Percentiles rank a stretch among this genome's conserved stretches.
These are phyloP conservation scores for Lissocephala sabroskyi DNA, from an alignment of 2,888 invertebrate species.

Conservation along the genomic window DNA sequence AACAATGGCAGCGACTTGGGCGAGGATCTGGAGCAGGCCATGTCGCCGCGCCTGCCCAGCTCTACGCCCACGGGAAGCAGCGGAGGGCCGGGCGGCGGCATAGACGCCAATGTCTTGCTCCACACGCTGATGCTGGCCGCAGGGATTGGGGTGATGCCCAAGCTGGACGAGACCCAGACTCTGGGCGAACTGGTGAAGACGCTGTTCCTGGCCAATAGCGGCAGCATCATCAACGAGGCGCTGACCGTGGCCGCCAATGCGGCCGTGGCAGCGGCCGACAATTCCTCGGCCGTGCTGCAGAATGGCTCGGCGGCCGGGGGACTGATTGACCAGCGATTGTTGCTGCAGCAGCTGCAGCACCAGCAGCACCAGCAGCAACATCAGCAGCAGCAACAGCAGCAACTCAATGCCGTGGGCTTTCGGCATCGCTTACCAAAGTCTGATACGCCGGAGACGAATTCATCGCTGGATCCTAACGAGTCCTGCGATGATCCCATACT, in stretches of 20 bases:
- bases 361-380: constrained; percentile 52
- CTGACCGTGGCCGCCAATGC: constrained; percentile 32
- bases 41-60: constrained; percentile 5
- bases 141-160: constrained; percentile 49
- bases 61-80: constrained; percentile 11
- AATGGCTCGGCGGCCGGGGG: constrained; percentile 51
- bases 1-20: constrained; percentile 56
- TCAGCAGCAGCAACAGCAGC: constrained; percentile 60
- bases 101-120: constrained; percentile 64
- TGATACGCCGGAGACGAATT: constrained; percentile 74
- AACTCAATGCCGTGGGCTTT: constrained; percentile 48
- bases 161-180: constrained; percentile 63
- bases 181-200: constrained; percentile 67
- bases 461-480: constrained; percentile 69
- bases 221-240: constrained; percentile 38
- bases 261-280: constrained; percentile 26
- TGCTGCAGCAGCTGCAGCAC: constrained; percentile 55
- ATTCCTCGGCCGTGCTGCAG: constrained; percentile 42
- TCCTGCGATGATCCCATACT: constrained; percentile 81
- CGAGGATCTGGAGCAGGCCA: constrained; percentile 25
- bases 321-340: too few relatives aligned
- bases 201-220: constrained; percentile 58
- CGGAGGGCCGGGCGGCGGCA: constrained; percentile 34
- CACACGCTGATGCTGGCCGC: constrained; percentile 68
- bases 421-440: constrained; percentile 69